A percentile compares a stretch with the other conserved stretches of the same genome.
Evolutionary conservation across 2,113 vertebrate species (phyloP).

Genomic region (Tautogolabrus adspersus): DNA sequence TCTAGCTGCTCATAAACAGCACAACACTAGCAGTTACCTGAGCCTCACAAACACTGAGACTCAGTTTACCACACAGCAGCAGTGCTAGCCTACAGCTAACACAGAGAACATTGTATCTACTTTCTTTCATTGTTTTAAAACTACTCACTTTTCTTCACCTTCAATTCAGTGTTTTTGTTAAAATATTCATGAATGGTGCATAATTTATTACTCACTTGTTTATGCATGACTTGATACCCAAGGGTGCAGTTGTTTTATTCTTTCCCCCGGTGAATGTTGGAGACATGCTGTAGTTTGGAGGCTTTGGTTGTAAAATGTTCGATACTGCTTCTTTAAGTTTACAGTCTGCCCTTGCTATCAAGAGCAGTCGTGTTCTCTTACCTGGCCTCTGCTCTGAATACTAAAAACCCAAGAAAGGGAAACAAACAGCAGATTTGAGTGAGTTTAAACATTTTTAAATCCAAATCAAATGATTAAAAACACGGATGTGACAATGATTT

Average conservation of each 20-base stretch:
- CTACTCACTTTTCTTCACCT: slow-evolving; percentile 44
- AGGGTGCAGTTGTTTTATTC: slow-evolving; percentile 68
- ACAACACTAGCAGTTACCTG: neutral
- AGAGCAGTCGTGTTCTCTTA: slow-evolving; percentile 5
- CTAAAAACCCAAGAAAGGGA: neutral
- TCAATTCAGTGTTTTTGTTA: slow-evolving; percentile 61
- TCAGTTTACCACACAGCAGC: neutral
- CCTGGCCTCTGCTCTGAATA: slow-evolving; percentile 18
- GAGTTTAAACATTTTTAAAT: neutral
- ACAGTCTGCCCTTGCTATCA: slow-evolving; percentile 31
- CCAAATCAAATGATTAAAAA: neutral
- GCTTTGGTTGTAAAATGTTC: slow-evolving; percentile 47
- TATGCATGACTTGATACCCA: slow-evolving; percentile 69
- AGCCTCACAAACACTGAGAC: neutral
- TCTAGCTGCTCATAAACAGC: neutral
- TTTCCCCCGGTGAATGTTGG: slow-evolving; percentile 59
- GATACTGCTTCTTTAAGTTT: slow-evolving; percentile 23
- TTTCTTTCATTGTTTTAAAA: slow-evolving; percentile 52
- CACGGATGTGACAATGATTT: too few species aligned
- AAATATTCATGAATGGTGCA: slow-evolving; percentile 77
- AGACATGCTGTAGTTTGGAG: slow-evolving; percentile 45
- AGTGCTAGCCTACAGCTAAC: neutral
- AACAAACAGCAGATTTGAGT: neutral
- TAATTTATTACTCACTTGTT: slow-evolving; percentile 75
- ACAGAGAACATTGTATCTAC: slow-evolving; percentile 28